These are phyloP conservation scores for Atherinomorus stipes DNA, from an alignment of 2,113 vertebrate species.

Conservation along the genomic window DNA sequence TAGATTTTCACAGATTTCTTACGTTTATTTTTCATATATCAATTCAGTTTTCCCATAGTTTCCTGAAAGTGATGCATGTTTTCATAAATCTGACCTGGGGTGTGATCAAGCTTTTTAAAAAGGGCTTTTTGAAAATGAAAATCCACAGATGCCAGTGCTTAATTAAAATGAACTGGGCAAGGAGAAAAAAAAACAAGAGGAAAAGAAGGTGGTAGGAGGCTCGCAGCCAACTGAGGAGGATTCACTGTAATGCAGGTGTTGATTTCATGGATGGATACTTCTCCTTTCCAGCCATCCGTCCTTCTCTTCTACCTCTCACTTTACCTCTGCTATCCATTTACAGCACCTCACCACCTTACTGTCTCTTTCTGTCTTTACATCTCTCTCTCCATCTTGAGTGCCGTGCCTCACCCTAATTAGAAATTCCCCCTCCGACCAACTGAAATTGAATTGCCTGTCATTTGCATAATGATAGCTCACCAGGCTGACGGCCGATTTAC, in stretches of 20 bases:
- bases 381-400: conserved; percentile 74
- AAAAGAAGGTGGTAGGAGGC: conserved; percentile 16
- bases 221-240: conserved; percentile 15
- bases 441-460: conserved; percentile 82
- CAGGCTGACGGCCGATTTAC: conserved; percentile 74
- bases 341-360: conserved; percentile 44
- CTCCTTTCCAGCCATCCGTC: conserved; percentile 4
- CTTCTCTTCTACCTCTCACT: conserved; percentile 16
- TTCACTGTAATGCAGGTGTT: conserved; percentile 60
- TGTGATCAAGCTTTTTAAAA: conserved; percentile 6
- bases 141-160: neutral
- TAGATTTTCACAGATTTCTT: neutral
- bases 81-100: conserved; percentile 3
- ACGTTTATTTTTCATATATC: neutral
- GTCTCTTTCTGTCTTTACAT: conserved; percentile 55
- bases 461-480: conserved; percentile 83
- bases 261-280: conserved; percentile 45
- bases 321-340: conserved; percentile 38
- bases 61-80: conserved; percentile 9
- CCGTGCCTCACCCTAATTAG: conserved; percentile 78
- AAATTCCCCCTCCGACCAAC: conserved; percentile 79
- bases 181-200: conserved; percentile 10
- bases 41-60: conserved; percentile 1
- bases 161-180: conserved; percentile 33
- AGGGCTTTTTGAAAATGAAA: neutral